Evolutionary conservation across 2,113 vertebrate species (phyloP).

Genomic region (Myrmecophaga tridactyla): DNA sequence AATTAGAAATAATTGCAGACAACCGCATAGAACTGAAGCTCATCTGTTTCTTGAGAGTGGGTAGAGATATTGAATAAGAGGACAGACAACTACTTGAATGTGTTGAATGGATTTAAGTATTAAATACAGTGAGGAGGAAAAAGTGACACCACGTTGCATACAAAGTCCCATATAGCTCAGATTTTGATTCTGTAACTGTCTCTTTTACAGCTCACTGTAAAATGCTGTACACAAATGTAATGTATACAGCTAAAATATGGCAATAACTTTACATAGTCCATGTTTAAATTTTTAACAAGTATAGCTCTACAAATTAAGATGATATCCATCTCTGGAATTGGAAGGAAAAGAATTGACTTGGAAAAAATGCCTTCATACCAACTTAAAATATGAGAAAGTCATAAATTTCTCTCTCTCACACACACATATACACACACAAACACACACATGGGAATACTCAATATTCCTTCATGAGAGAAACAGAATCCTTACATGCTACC

Average conservation of each 20-base stretch:
- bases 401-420: neutral
- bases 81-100: neutral
- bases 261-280: neutral
- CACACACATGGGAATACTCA: neutral
- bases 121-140: neutral
- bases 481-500: neutral
- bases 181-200: neutral
- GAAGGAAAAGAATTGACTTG: neutral
- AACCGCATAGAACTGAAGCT: neutral
- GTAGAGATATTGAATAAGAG: neutral
- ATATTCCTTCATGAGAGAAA: neutral
- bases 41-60: neutral
- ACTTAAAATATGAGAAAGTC: neutral
- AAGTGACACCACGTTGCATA: neutral
- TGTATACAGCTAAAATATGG: neutral
- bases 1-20: conserved; percentile 18
- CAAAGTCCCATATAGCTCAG: neutral
- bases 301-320: neutral
- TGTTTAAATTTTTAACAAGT: neutral
- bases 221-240: neutral
- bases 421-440: neutral
- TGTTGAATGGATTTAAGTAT: neutral
- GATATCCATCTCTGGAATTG: neutral
- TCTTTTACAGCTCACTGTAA: neutral
- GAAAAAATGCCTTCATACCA: neutral